phyloP scores from a whole-genome alignment of 2,888 invertebrate genomes.

The Hypsopygia costalis region DNA sequence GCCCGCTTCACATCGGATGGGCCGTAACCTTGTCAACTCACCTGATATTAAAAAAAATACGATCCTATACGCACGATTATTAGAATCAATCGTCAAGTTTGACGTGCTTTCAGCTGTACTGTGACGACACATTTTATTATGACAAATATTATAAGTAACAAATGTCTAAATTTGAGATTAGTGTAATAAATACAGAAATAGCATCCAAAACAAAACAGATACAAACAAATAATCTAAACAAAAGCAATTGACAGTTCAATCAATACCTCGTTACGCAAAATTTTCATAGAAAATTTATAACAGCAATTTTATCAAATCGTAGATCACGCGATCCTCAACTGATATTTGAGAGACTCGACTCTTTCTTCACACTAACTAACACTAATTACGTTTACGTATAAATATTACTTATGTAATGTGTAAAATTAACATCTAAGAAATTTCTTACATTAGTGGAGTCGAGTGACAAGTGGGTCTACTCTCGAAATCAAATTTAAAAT shows the following conservation, averaged over 20 bases:
- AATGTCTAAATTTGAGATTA: no score
- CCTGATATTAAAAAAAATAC: no score
- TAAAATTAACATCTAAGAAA: slow-evolving; percentile 9
- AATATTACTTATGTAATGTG: slow-evolving; percentile 30
- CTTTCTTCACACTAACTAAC: slow-evolving; percentile 10
- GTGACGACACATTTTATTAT: background rate
- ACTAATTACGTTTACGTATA: slow-evolving; percentile 22
- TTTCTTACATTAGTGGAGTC: background rate
- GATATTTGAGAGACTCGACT: slow-evolving; percentile 24
- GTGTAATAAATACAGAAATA: no score
- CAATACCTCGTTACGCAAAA: slow-evolving; percentile 18
- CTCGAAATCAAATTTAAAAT: no score
- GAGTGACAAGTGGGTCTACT: background rate
- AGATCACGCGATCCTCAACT: no score
- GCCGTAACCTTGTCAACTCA: no score
- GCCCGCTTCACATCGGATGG: no score
- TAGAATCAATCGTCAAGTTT: no score
- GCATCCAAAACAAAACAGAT: slow-evolving; percentile 10
- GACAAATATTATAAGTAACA: slow-evolving; percentile 19
- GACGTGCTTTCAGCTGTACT: no score
- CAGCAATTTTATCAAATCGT: background rate
- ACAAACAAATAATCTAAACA: background rate
- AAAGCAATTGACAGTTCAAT: slow-evolving; percentile 13
- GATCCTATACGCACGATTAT: no score
- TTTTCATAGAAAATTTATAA: slow-evolving; percentile 11